Percentiles rank a stretch among this genome's conserved stretches.
Conservation (phyloP, 2,888 invertebrate genomes). For the Ochropacha duplaris region DNA sequence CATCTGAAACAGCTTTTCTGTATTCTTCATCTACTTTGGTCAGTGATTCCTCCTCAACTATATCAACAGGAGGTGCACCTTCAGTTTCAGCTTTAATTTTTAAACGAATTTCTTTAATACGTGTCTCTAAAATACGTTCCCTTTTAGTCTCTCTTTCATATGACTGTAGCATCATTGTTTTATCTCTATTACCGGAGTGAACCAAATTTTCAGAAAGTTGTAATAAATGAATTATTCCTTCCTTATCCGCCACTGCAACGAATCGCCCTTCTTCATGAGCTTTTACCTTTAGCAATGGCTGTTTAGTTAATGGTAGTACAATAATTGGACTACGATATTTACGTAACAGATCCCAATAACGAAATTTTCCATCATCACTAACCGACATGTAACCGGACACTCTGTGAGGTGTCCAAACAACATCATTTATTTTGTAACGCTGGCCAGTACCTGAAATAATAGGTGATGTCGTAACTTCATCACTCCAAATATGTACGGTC, state of each 20-base stretch:
- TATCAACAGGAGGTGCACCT: conserved; percentile 39
- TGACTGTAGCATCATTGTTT: conserved; percentile 85
- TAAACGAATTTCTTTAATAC: conserved; percentile 89
- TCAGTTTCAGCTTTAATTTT: conserved; percentile 68
- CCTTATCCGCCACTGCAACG: conserved; percentile 85
- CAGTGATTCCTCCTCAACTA: conserved; percentile 34
- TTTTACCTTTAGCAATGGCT: conserved; percentile 82
- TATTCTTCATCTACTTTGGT: conserved; percentile 64
- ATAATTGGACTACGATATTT: conserved; percentile 86
- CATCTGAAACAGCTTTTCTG: conserved; percentile 56
- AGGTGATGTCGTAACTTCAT: conserved; percentile 79
- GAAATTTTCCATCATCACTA: conserved; percentile 85
- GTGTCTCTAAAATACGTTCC: conserved; percentile 93
- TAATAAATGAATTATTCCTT: conserved; percentile 86
- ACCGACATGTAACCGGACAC: conserved; percentile 65
- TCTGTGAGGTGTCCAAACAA: conserved; percentile 53
- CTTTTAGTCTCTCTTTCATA: conserved; percentile 92
- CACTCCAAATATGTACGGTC: conserved; percentile 85
- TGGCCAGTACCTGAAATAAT: conserved; percentile 49
- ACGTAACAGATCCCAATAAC: conserved; percentile 90
- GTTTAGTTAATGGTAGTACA: conserved; percentile 81
- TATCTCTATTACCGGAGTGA: conserved; percentile 86
- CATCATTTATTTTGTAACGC: conserved; percentile 45
- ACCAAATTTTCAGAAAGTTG: conserved; percentile 86
- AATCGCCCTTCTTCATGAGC: conserved; percentile 85